Conservation (phyloP, 2,888 invertebrate species). For the Cremastinae sp. region DNA sequence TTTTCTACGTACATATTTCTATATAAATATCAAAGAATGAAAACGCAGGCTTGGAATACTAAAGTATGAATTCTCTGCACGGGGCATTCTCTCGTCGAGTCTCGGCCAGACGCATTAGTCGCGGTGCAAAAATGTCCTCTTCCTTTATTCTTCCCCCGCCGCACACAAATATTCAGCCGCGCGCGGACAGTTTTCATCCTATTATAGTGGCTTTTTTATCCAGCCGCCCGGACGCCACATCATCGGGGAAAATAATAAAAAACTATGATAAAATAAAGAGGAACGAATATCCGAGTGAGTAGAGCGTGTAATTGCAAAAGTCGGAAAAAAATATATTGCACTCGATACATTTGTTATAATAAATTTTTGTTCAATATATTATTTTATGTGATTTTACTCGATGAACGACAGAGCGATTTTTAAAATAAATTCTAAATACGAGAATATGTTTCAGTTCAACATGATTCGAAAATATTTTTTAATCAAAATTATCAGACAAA, state of each 20-base stretch:
- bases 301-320: slow-evolving; percentile 26
- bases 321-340: slow-evolving; percentile 21
- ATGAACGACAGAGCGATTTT: no score
- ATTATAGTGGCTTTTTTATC: slow-evolving; percentile 47
- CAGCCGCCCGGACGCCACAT: slow-evolving; percentile 51
- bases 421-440: no score
- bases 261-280: background rate
- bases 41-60: slow-evolving; percentile 54
- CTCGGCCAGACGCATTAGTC: slow-evolving; percentile 61
- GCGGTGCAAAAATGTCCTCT: slow-evolving; percentile 64
- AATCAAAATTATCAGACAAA: no score
- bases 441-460: no score
- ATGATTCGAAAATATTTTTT: no score
- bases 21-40: slow-evolving; percentile 32
- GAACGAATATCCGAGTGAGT: slow-evolving; percentile 5
- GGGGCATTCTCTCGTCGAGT: slow-evolving; percentile 60
- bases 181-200: slow-evolving; percentile 32
- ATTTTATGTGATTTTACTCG: no score
- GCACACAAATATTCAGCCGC: background rate
- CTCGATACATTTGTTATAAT: slow-evolving; percentile 18
- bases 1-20: background rate
- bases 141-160: slow-evolving; percentile 22
- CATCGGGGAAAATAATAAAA: slow-evolving; percentile 32
- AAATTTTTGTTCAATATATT: no score
- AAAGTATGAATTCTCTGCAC: slow-evolving; percentile 60